Conservation (phyloP, 2,888 invertebrate genomes). For the Icerya purchasi region DNA sequence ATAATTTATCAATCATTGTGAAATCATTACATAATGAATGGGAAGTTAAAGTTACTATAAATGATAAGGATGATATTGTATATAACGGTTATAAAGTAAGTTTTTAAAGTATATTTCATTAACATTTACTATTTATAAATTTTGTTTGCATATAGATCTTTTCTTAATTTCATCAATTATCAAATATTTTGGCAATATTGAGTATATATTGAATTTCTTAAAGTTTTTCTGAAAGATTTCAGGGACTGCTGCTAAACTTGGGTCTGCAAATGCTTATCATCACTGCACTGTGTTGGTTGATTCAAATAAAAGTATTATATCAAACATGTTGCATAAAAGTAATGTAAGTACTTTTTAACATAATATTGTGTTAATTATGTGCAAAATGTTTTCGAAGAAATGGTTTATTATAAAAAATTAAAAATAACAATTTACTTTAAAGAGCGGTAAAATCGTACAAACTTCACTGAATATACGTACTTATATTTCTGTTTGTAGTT, state of each 20-base stretch:
- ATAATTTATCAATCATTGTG: slow-evolving; percentile 71
- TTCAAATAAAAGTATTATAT: slow-evolving; percentile 53
- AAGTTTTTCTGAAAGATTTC: too few relatives aligned
- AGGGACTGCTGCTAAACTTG: slow-evolving; percentile 84
- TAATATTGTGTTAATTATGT: too few relatives aligned
- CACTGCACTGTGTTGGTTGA: slow-evolving; percentile 87
- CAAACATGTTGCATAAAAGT: slow-evolving; percentile 46
- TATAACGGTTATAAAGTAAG: slow-evolving; percentile 55
- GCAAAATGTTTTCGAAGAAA: too few relatives aligned
- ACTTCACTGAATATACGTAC: too few relatives aligned
- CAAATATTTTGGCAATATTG: not conserved
- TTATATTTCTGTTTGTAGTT: too few relatives aligned
- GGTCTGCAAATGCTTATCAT: slow-evolving; percentile 77
- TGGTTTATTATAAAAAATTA: too few relatives aligned
- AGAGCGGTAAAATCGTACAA: too few relatives aligned
- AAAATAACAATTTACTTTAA: too few relatives aligned
- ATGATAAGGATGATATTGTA: slow-evolving; percentile 67
- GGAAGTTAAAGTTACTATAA: slow-evolving; percentile 51
- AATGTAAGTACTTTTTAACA: slow-evolving; percentile 48
- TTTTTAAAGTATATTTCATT: too few relatives aligned
- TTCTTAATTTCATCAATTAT: not conserved
- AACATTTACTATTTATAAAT: slow-evolving; percentile 1
- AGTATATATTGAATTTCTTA: not conserved
- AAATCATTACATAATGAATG: slow-evolving; percentile 62
- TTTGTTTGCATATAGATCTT: not conserved